Conservation (phyloP, 2,113 vertebrate genomes). For the Nematolebias whitei region DNA sequence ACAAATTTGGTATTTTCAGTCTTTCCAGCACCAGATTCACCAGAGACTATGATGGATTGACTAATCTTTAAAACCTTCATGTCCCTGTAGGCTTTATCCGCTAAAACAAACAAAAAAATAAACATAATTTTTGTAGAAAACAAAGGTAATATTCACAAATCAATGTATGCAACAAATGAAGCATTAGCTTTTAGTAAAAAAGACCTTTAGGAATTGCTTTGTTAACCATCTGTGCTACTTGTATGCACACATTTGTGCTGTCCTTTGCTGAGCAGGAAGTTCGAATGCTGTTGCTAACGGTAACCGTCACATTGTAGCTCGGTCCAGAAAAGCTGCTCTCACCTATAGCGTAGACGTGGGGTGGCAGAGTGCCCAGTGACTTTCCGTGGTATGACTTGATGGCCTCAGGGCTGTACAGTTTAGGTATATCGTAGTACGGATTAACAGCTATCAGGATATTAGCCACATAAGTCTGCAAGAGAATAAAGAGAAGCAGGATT, state of each 20-base stretch:
- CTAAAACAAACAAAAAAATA: constrained; percentile 64
- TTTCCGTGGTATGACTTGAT: constrained; percentile 92
- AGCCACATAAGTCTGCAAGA: constrained; percentile 92
- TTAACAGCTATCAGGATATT: constrained; percentile 99
- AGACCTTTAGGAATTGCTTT: no score
- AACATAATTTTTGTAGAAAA: background rate
- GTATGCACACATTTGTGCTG: no score
- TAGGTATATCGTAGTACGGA: constrained; percentile 95
- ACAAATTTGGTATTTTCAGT: constrained; percentile 99
- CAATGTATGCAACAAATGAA: no score
- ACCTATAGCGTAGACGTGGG: constrained; percentile 97
- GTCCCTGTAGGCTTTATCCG: constrained; percentile 97
- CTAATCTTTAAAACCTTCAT: constrained; percentile 99
- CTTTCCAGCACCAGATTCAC: constrained; percentile 98
- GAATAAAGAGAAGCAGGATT: constrained; percentile 8
- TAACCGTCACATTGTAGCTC: background rate
- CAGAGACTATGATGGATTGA: constrained; percentile 98
- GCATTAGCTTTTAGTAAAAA: no score
- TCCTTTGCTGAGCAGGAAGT: background rate
- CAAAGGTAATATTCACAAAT: background rate
- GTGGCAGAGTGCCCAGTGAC: constrained; percentile 93
- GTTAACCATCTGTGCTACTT: no score
- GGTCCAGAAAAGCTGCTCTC: constrained; percentile 28
- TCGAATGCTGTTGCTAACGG: background rate
- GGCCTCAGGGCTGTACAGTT: constrained; percentile 88